phyloP scores from a whole-genome alignment of 64 coral and sea anemone species.

The Montipora foliosa region DNA sequence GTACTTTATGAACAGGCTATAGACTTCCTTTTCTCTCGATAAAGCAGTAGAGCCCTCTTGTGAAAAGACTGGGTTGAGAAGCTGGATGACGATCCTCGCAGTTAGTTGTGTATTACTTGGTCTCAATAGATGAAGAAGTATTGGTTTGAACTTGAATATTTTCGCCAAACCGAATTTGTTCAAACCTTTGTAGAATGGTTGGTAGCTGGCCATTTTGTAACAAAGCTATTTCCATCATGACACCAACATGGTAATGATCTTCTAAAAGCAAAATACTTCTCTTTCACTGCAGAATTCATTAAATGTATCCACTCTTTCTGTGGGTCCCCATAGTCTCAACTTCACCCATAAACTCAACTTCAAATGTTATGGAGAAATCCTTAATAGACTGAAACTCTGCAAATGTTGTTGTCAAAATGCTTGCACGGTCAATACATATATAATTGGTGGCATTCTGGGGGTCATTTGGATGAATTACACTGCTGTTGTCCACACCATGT shows the following conservation, averaged over 20 bases:
- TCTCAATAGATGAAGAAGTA: constrained; percentile 52
- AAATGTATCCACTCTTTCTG: constrained; percentile 45
- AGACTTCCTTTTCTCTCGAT: constrained; percentile 56
- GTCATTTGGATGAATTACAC: too few species aligned
- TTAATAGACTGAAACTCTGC: constrained; percentile 33
- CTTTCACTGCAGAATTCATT: constrained; percentile 32
- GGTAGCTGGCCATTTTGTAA: constrained; percentile 50
- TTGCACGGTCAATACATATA: not conserved
- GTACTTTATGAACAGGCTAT: constrained; percentile 68
- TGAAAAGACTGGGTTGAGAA: constrained; percentile 54
- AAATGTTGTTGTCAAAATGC: constrained; percentile 42
- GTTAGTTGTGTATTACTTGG: constrained; percentile 20
- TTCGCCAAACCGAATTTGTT: not conserved
- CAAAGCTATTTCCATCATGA: constrained; percentile 47
- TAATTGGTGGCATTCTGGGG: too few species aligned
- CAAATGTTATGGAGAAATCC: constrained; percentile 45
- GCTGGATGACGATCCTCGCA: constrained; percentile 46
- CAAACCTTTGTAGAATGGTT: not conserved
- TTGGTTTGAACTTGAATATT: not conserved
- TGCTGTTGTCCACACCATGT: too few species aligned
- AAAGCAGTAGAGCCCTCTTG: constrained; percentile 61
- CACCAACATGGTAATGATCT: constrained; percentile 30
- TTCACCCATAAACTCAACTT: constrained; percentile 55
- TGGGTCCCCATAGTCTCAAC: constrained; percentile 26
- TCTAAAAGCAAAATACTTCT: constrained; percentile 45